Conservation (phyloP, 2,797 vertebrate species). For the Malacoraja senta region DNA sequence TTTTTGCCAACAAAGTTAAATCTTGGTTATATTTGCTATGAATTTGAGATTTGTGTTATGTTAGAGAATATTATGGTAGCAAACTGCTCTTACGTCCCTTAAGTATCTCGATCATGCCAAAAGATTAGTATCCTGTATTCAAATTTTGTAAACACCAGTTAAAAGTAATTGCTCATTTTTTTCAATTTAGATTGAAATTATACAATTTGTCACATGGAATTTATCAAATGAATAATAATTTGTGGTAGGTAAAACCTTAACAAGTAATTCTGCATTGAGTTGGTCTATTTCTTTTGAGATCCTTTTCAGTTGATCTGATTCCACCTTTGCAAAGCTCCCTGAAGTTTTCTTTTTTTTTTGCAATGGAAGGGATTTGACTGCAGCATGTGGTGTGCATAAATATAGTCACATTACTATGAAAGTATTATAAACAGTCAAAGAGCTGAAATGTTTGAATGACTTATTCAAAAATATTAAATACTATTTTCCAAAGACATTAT, state of each 20-base stretch:
- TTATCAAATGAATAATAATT: not conserved
- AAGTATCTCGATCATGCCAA: not conserved
- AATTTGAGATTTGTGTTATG: not conserved
- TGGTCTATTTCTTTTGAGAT: not conserved
- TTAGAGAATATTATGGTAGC: not conserved
- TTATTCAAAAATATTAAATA: too few species aligned
- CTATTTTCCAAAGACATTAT: too few species aligned
- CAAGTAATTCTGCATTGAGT: not conserved
- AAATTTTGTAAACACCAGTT: not conserved
- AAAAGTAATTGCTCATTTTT: not conserved
- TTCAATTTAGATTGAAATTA: not conserved
- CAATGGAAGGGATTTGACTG: not conserved
- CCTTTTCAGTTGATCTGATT: not conserved
- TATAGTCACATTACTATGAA: not conserved
- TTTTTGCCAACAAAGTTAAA: not conserved
- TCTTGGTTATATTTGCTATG: not conserved
- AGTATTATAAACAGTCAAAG: too few species aligned
- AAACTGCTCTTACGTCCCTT: too few species aligned
- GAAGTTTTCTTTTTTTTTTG: not conserved
- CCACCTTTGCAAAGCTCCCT: not conserved
- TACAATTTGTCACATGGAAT: not conserved
- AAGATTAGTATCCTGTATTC: not conserved
- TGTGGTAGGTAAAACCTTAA: not conserved
- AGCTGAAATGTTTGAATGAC: too few species aligned
- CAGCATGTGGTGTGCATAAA: not conserved